phyloP scores from a whole-genome alignment of 2,888 invertebrate genomes.

The Morpho helenor region DNA sequence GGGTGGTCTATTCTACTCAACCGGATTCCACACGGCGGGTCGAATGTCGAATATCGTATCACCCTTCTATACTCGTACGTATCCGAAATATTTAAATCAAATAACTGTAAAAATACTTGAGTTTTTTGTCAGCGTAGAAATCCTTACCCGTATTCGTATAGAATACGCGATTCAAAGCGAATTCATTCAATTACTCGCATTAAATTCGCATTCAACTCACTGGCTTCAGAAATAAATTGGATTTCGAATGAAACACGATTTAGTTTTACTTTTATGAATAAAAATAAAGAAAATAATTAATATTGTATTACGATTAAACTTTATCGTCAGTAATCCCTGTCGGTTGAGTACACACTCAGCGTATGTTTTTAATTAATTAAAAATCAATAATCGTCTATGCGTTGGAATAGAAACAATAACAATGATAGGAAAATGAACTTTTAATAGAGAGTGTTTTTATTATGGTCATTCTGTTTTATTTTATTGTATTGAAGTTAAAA shows the following conservation, averaged over 20 bases:
- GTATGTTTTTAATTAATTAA: not conserved
- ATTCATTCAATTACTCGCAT: slow-evolving; percentile 7
- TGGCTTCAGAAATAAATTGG: slow-evolving; percentile 14
- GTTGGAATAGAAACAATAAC: too few relatives aligned
- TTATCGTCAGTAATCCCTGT: not conserved
- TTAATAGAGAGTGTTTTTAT: not conserved
- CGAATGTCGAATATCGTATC: too few relatives aligned
- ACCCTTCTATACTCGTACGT: too few relatives aligned
- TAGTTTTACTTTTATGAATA: slow-evolving; percentile 16
- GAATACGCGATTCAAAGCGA: not conserved
- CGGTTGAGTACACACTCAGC: not conserved
- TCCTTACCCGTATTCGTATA: not conserved
- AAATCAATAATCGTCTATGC: not conserved
- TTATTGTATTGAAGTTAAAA: not conserved
- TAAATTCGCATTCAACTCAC: slow-evolving; percentile 9
- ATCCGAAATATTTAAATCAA: too few relatives aligned
- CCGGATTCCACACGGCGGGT: too few relatives aligned
- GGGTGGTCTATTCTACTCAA: too few relatives aligned
- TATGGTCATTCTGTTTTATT: not conserved
- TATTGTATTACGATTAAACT: slow-evolving; percentile 9
- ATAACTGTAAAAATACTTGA: too few relatives aligned
- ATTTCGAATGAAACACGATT: slow-evolving; percentile 11
- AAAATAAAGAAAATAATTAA: slow-evolving; percentile 14
- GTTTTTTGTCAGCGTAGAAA: too few relatives aligned
- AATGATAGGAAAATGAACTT: too few relatives aligned